Evolutionary conservation across 1,140 invertebrate species (phyloP).

Genomic region (Eurosta solidaginis): DNA sequence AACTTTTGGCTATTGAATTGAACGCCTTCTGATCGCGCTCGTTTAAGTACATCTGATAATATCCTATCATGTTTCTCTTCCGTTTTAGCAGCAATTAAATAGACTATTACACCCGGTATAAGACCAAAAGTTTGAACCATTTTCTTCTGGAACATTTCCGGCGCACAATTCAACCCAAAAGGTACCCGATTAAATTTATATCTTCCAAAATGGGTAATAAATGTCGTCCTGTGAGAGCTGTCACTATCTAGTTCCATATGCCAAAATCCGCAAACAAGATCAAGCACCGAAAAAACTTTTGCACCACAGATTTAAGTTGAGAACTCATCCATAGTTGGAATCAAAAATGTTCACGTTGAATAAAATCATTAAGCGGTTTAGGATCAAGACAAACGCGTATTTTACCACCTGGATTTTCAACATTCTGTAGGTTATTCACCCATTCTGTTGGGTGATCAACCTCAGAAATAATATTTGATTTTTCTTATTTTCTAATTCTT

Average conservation of each 20-base stretch:
- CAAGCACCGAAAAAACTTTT: not conserved
- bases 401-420: not conserved
- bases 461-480: not conserved
- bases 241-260: constrained; percentile 30
- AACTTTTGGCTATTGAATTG: constrained; percentile 54
- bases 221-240: constrained; percentile 36
- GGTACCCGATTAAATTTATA: constrained; percentile 38
- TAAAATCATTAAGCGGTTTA: not conserved
- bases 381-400: not conserved
- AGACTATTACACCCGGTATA: constrained; percentile 47
- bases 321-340: not conserved
- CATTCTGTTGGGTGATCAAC: not conserved
- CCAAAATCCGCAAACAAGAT: not conserved
- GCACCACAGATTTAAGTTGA: not conserved
- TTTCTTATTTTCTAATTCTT: not conserved
- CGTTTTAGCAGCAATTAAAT: too few relatives aligned
- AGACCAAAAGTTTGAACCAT: constrained; percentile 56
- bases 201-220: constrained; percentile 40
- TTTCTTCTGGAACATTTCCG: constrained; percentile 46
- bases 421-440: not conserved
- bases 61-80: not conserved
- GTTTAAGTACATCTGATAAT: constrained; percentile 43
- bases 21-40: constrained; percentile 45
- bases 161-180: constrained; percentile 56
- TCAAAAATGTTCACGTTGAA: not conserved